Conservation (phyloP, 2,888 invertebrate species). For the Rhagonycha fulva region DNA sequence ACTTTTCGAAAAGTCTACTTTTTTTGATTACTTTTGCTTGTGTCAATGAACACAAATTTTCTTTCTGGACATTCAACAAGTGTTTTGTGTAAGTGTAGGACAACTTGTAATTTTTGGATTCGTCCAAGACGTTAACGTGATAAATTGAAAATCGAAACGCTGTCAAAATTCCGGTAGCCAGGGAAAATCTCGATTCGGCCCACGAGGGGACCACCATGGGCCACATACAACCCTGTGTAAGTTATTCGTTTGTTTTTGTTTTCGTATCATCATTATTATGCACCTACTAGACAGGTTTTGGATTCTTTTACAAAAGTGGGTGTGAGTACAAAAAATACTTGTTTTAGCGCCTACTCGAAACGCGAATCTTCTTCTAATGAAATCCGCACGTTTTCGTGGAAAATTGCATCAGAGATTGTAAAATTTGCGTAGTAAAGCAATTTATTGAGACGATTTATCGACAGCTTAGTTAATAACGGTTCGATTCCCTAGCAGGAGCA, state of each 20-base stretch:
- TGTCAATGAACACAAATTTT: conserved; percentile 30
- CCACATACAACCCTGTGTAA: conserved; percentile 55
- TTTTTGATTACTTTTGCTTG: neutral
- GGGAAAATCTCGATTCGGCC: conserved; percentile 51
- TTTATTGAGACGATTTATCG: neutral
- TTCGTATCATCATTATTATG: neutral
- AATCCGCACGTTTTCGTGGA: neutral
- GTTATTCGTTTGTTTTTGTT: conserved; percentile 35
- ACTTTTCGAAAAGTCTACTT: neutral
- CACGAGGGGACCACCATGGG: conserved; percentile 56
- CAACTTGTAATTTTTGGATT: conserved; percentile 18
- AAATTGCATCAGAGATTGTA: neutral
- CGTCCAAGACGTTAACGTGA: conserved; percentile 22
- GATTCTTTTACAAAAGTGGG: neutral
- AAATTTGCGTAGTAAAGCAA: neutral
- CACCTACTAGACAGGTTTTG: neutral
- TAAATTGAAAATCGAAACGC: conserved; percentile 9
- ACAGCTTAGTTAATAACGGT: no score
- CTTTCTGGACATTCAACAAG: conserved; percentile 9
- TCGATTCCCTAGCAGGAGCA: no score
- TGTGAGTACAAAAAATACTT: neutral
- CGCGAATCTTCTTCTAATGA: neutral
- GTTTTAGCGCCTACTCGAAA: neutral
- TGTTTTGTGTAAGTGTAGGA: conserved; percentile 18
- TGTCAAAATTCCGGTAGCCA: conserved; percentile 57